Percentiles rank a stretch among this genome's conserved stretches.
phyloP scores from a whole-genome alignment of 2,888 invertebrate genomes.

The Nemotelus nigrinus region DNA sequence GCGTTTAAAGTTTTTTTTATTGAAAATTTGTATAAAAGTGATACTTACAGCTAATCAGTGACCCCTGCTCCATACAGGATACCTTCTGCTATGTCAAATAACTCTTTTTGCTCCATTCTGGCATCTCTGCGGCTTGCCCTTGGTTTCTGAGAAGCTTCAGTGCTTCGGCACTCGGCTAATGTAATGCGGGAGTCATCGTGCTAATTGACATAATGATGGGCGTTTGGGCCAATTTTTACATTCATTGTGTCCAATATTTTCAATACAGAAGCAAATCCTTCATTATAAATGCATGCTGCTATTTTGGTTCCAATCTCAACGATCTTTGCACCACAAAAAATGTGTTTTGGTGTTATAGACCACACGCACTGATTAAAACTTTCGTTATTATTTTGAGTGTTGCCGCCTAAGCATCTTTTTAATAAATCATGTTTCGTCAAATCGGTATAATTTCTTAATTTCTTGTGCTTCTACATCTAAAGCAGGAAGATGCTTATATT shows the following conservation, averaged over 20 bases:
- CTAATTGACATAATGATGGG: too few species aligned
- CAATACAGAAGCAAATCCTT: neutral
- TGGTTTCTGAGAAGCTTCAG: neutral
- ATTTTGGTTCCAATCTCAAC: constrained; percentile 14
- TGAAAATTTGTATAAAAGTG: neutral
- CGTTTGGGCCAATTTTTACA: too few species aligned
- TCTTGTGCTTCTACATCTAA: neutral
- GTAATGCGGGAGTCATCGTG: neutral
- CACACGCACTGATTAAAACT: constrained; percentile 3
- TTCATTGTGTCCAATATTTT: neutral
- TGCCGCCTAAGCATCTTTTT: constrained; percentile 11
- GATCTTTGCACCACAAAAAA: neutral
- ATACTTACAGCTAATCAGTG: neutral
- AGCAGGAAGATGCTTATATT: neutral
- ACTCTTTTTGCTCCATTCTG: neutral
- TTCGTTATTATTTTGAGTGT: neutral
- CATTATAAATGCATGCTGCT: neutral
- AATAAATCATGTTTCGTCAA: neutral
- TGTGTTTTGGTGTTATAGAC: constrained; percentile 3
- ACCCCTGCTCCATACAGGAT: neutral
- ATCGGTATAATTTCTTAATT: neutral
- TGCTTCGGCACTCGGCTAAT: neutral
- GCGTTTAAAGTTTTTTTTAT: neutral
- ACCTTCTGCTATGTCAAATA: neutral
- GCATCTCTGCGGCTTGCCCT: neutral